Conservation (phyloP, 2,797 vertebrate species). For the Alouatta caraya region DNA sequence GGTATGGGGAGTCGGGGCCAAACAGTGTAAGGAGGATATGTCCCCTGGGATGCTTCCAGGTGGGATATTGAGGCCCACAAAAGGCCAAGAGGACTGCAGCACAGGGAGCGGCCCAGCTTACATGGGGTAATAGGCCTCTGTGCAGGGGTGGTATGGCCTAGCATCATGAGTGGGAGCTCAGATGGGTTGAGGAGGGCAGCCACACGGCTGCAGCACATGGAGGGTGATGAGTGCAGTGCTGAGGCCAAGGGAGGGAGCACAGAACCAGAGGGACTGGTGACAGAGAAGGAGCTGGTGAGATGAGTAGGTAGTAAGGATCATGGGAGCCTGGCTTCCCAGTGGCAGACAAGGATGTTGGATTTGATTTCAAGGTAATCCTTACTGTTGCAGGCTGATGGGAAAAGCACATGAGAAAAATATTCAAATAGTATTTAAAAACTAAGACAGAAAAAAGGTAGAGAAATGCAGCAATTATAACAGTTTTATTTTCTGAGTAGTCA, state of each 20-base stretch:
- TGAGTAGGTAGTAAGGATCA: not conserved
- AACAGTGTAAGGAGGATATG: not conserved
- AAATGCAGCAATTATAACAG: not conserved
- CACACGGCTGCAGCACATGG: too few species aligned
- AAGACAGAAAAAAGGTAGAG: not conserved
- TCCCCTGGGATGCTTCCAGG: not conserved
- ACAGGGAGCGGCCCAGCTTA: not conserved
- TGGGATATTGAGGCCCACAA: not conserved
- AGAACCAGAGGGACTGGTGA: not conserved
- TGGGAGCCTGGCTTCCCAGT: not conserved
- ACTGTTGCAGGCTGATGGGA: not conserved
- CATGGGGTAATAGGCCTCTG: not conserved
- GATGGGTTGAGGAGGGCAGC: not conserved
- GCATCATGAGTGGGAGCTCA: not conserved
- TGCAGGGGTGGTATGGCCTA: not conserved
- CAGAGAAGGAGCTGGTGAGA: not conserved
- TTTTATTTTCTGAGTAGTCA: not conserved
- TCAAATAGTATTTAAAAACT: not conserved
- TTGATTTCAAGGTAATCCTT: not conserved
- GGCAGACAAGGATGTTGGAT: not conserved
- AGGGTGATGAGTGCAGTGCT: not conserved
- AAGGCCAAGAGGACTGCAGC: not conserved
- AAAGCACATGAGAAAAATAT: not conserved
- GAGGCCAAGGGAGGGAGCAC: not conserved
- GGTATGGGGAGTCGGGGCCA: not conserved